A percentile compares a stretch with the other conserved stretches of the same genome.
Conservation (phyloP, 2,888 invertebrate genomes). For the Stenichneumon culpator region DNA sequence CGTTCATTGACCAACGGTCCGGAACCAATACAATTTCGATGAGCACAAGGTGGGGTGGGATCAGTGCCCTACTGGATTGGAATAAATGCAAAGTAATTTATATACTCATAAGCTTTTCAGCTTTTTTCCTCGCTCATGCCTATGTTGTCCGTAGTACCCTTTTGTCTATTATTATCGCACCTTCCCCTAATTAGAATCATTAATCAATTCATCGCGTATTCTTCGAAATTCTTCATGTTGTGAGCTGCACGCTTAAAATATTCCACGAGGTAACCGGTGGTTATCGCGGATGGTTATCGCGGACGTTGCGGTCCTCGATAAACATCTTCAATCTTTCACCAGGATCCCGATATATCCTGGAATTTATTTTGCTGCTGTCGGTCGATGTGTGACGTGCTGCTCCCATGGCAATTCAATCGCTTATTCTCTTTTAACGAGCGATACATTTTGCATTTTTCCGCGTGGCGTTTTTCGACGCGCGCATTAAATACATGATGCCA, state of each 20-base stretch:
- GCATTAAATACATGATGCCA: slow-evolving; percentile 7
- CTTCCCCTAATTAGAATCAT: no score
- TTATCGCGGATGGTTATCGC: no score
- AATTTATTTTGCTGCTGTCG: slow-evolving; percentile 9
- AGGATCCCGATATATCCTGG: slow-evolving; percentile 30
- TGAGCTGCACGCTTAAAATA: neutral
- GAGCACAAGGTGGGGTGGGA: no score
- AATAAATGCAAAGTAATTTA: no score
- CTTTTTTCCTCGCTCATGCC: no score
- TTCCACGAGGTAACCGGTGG: neutral
- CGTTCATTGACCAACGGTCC: no score
- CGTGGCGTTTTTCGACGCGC: slow-evolving; percentile 10
- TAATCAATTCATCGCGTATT: no score
- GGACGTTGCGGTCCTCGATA: slow-evolving; percentile 15
- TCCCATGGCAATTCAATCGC: slow-evolving; percentile 35
- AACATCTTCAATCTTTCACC: slow-evolving; percentile 23
- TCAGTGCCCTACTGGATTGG: no score
- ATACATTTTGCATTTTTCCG: slow-evolving; percentile 46
- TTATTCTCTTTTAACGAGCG: slow-evolving; percentile 36
- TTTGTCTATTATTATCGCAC: no score
- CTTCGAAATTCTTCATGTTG: neutral
- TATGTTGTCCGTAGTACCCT: no score
- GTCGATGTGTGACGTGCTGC: slow-evolving; percentile 36
- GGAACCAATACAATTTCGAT: no score
- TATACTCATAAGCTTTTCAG: no score